A percentile compares a stretch with the other conserved stretches of the same genome.
Conservation (phyloP, 2,888 invertebrate genomes). For the Hydroisotoma schaefferi region DNA sequence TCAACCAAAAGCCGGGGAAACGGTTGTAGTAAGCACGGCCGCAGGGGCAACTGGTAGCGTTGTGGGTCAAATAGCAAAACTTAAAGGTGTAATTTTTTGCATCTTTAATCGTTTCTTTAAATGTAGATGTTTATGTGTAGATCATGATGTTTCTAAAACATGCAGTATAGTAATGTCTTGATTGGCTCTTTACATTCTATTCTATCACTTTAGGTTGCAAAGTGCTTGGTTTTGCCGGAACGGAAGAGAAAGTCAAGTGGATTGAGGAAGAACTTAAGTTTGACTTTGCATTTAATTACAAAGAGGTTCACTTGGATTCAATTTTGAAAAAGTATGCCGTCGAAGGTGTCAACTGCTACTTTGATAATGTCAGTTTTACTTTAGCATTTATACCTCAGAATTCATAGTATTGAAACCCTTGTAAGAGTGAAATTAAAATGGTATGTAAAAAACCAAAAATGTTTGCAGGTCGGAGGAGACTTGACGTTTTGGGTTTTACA, state of each 20-base stretch:
- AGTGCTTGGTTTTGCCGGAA: constrained; percentile 69
- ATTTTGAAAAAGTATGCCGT: constrained; percentile 63
- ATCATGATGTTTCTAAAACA: too few relatives aligned
- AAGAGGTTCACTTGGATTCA: constrained; percentile 58
- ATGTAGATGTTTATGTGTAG: neutral
- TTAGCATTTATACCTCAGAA: too few relatives aligned
- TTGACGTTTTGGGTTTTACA: constrained; percentile 60
- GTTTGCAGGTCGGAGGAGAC: constrained; percentile 64
- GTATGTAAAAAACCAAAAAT: too few relatives aligned
- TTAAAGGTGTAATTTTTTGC: constrained; percentile 56
- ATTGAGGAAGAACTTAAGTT: constrained; percentile 61
- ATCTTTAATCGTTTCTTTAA: neutral
- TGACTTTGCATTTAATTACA: constrained; percentile 69
- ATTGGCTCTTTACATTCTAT: neutral
- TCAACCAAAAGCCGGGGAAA: constrained; percentile 67
- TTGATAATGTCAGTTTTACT: constrained; percentile 71
- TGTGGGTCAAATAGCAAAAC: constrained; percentile 70
- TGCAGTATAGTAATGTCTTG: neutral
- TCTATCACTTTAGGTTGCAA: constrained; percentile 55
- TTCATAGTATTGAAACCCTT: too few relatives aligned
- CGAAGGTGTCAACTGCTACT: constrained; percentile 70
- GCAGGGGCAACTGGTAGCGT: constrained; percentile 57
- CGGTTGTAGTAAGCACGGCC: constrained; percentile 69
- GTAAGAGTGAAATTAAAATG: too few relatives aligned
- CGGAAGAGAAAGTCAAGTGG: constrained; percentile 68